Base-by-base conservation (phyloP, 2,113 vertebrate genomes). In the Cichladusa arquata region DNA sequence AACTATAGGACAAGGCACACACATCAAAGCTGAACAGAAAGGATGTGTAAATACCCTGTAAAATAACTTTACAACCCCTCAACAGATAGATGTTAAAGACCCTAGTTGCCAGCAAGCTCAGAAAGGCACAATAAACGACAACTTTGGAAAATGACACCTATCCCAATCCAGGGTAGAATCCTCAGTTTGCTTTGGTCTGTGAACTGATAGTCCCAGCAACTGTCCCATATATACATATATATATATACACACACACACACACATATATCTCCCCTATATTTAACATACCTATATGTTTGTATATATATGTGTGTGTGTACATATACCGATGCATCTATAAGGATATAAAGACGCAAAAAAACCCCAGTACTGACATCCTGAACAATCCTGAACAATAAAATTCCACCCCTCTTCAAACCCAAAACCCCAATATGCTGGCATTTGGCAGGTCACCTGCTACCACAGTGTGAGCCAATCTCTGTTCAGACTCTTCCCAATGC, bases 401-500 rank as follows among this genome's bases (percentile, higher is more conserved):
- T 70, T 22, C 62, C 17, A 50, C 14, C 17, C 26, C 13, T 54
- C 9, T 74, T 66, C 38, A 67, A 80, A 66, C 28, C 4, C 9
- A 28, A 3, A 51, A 71, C 91, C 51, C 51, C 19, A n/a, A 11
- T 45, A 31, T 1, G 3, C 8, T 66, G 57, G 9, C 31, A 78
- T 51, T 42, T 71, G 60, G 33, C 53, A 72, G 71, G 34, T 65
- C 14, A 14, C 44, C 40, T 31, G 60, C 58, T 34, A 10, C 15
- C 44, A 73, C 42, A 38, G 14, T 3, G 1, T 3, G 1, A 51
- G 15, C 18, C 31, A 36, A 12, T 34, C 44, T 81, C 31, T 14
- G 12, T 57, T 87, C 58, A 50, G 22, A 24, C 47, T 28, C 60
- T 29, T 79, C 47, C 29, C 3, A 2, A 5, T 0, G 0, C 16